Base-by-base conservation (phyloP, 2,113 vertebrate genomes). In the Gasterosteus nipponicus region DNA sequence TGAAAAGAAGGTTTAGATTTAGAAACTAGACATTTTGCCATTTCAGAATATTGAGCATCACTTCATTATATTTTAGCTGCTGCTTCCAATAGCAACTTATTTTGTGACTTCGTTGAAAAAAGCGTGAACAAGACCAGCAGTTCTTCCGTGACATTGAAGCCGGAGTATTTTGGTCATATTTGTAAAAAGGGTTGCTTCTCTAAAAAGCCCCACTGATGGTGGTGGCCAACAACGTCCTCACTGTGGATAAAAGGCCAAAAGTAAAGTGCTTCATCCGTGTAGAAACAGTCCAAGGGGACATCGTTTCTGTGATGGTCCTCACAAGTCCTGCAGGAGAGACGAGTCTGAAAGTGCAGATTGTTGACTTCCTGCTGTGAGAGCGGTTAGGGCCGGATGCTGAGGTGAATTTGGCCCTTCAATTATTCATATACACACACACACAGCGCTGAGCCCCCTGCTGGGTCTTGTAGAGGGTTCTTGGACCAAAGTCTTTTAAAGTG, bases 401-500 rank as follows among this genome's bases (percentile, higher is more conserved):
- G 79, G 78, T 85, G 62, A 81, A 85, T 78, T 83, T 70, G 61
- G 71, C 65, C n/a, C 29, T 74, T 89, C 42, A 89, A 89, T 85
- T 87, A 89, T 90, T 89, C 71, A 89, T 82, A n/a, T 22, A 18
- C 22, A 19, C 63, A 47, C 75, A 70, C 14, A 57, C 60, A 59
- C 73, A 70, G 5, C 60, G 16, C 69, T 44, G 67, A 10, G 65
- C 75, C 73, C 73, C 86, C 78, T 63, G 68, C 84, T 87, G 86
- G 59, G 66, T 56, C 47, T 42, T 64, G 10, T 19, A 7, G 69
- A 77, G 64, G 63, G 54, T 54, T 80, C 35, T 73, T 71, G 59
- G 39, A 77, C 16, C 42, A 47, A 69, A 38, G 14, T 60, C 47
- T 87, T 73, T 81, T 57, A 57, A 64, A 73, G 81, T 0, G 5